phyloP scores from a whole-genome alignment of 2,888 invertebrate species.

The Sisyra terminalis region DNA sequence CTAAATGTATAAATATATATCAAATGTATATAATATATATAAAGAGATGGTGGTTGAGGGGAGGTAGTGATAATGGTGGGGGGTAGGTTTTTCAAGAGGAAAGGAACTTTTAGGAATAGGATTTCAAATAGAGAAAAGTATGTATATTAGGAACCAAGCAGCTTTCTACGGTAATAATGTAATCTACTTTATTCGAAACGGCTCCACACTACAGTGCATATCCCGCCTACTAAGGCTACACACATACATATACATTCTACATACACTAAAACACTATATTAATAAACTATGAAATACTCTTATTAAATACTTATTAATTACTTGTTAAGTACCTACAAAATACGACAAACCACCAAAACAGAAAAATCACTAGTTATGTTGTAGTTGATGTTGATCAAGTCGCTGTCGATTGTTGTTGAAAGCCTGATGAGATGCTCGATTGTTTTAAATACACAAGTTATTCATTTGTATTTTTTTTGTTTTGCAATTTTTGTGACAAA shows the following conservation, averaged over 20 bases:
- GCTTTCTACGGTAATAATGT: conserved; percentile 17
- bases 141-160: conserved; percentile 8
- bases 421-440: background rate
- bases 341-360: conserved; percentile 13
- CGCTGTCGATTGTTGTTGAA: background rate
- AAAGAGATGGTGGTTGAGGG: background rate
- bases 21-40: background rate
- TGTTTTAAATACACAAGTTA: too few species aligned
- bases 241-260: conserved; percentile 9
- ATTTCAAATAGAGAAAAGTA: background rate
- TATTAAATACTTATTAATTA: conserved; percentile 13
- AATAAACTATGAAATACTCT: conserved; percentile 5
- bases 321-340: conserved; percentile 15
- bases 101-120: background rate
- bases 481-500: background rate
- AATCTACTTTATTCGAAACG: conserved; percentile 37
- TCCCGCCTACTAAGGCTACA: conserved; percentile 4
- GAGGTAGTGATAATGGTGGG: too few species aligned
- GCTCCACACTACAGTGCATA: conserved; percentile 31
- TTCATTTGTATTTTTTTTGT: too few species aligned
- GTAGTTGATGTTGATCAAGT: background rate
- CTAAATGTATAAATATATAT: background rate
- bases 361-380: conserved; percentile 3
- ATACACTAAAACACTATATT: conserved; percentile 5
- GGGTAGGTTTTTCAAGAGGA: background rate